Percentiles rank a stretch among this genome's conserved stretches.
phyloP scores from a whole-genome alignment of 2,888 invertebrate genomes.

The Keiferia lycopersicella region DNA sequence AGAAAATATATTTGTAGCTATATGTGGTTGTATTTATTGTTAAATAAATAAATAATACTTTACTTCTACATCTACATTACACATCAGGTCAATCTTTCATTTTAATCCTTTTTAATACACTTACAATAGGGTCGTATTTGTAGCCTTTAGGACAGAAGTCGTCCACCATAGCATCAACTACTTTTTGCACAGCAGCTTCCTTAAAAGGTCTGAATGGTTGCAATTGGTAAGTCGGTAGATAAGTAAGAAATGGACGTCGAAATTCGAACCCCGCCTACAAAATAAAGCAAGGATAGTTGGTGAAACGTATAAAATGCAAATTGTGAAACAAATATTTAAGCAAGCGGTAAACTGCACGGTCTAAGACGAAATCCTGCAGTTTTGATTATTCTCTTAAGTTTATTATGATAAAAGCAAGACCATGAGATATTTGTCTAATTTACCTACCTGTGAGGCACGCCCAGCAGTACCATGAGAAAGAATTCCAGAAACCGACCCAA shows the following conservation, averaged over 20 bases:
- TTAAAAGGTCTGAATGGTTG: neutral
- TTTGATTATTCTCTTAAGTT: too few relatives aligned
- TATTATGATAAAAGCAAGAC: too few relatives aligned
- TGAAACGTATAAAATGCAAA: too few relatives aligned
- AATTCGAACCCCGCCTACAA: conserved; percentile 21
- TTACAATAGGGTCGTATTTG: conserved; percentile 1
- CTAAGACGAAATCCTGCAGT: too few relatives aligned
- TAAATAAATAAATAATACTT: too few relatives aligned
- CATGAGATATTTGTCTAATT: neutral
- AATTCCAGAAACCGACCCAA: conserved; percentile 23
- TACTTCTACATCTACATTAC: too few relatives aligned
- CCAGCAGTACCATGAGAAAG: neutral
- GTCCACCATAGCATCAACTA: neutral
- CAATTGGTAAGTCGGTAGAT: conserved; percentile 14
- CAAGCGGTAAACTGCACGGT: neutral
- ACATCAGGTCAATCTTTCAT: too few relatives aligned
- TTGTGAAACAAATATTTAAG: too few relatives aligned
- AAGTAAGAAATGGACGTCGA: neutral
- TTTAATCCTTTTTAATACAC: neutral
- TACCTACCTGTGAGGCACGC: neutral
- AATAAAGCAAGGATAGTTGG: conserved; percentile 29
- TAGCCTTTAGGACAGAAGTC: neutral
- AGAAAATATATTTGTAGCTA: too few relatives aligned
- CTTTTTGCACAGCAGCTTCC: neutral
- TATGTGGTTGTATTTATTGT: too few relatives aligned